Conservation (phyloP, 2,888 invertebrate genomes). For the Theretra japonica region DNA sequence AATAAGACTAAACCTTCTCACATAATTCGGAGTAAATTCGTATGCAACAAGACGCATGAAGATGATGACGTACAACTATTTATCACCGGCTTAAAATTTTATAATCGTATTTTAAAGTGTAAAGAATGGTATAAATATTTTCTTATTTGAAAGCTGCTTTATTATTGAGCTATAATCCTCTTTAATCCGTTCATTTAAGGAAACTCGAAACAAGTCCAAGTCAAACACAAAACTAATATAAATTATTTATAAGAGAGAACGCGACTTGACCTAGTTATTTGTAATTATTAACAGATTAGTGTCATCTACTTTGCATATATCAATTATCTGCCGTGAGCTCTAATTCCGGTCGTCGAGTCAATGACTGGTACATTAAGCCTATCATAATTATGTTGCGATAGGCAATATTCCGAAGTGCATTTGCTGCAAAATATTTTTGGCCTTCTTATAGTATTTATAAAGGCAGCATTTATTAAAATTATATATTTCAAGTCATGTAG, state of each 20-base stretch:
- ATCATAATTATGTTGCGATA: neutral
- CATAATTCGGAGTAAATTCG: too few relatives aligned
- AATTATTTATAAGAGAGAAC: neutral
- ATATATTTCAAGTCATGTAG: too few relatives aligned
- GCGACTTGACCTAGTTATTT: neutral
- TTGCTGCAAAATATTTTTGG: neutral
- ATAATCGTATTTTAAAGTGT: neutral
- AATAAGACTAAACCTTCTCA: too few relatives aligned
- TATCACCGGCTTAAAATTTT: neutral
- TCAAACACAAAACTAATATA: neutral
- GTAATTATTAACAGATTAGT: neutral
- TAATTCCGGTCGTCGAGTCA: neutral
- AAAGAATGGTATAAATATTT: neutral
- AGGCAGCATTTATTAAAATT: too few relatives aligned
- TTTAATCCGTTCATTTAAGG: neutral
- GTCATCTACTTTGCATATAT: conserved; percentile 2
- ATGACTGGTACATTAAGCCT: neutral
- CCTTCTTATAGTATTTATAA: too few relatives aligned
- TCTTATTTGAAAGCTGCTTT: neutral
- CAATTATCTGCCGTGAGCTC: neutral
- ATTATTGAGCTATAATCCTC: neutral
- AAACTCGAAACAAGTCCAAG: neutral
- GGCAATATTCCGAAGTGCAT: neutral
- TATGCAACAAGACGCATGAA: too few relatives aligned
- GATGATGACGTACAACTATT: too few relatives aligned